Evolutionary conservation across 2,797 vertebrate species (phyloP), one percentile per base, ranked within the genome.

Genomic region (Anolis apletophallus): DNA sequence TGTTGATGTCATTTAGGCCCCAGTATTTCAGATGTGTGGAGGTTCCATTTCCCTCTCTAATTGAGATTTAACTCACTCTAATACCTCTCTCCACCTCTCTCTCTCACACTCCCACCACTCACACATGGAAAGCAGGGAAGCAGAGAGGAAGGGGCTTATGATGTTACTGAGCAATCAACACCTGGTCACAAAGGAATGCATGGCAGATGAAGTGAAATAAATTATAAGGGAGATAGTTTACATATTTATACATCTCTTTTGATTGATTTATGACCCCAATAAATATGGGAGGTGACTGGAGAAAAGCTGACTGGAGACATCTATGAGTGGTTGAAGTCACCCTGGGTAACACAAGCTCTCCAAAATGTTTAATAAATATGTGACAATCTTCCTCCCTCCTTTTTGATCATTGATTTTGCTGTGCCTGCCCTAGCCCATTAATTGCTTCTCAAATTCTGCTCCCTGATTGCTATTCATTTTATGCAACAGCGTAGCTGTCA

Each of bases 401-500:
- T 67, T 40, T 55, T 46, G 67, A 57, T 74, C n/a, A 29, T 64
- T 76, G 50, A 32, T 86, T 86, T 29, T 80, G 69, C 57, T 19
- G 0, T 29, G 55, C 13, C 69, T 46, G 11, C 10, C 40, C 61
- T 13, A 54, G 36, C 19, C 40, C 81, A 32, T 80, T 52, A n/a
- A 16, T 74, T 54, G 55, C 75, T 36, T 74, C 57, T 64, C 77
- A 61, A 26, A 19, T 23, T 26, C 32, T 17, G 13, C 50, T 67
- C 46, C 32, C 34, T 32, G 6, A 64, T 75, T 40, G 57, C 74
- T 55, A 55, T 36, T 86, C 59, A n/a, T 86, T 86, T 54, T 40
- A 34, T 86, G 32, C 26, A n/a, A 76, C 57, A 76, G 64, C 80
- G n/a, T 52, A 59, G 32, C 50, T 86, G 71, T 75, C 26, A 40